Base-by-base conservation (phyloP, 2,888 invertebrate species). In the Chloroclystis v-ata region DNA sequence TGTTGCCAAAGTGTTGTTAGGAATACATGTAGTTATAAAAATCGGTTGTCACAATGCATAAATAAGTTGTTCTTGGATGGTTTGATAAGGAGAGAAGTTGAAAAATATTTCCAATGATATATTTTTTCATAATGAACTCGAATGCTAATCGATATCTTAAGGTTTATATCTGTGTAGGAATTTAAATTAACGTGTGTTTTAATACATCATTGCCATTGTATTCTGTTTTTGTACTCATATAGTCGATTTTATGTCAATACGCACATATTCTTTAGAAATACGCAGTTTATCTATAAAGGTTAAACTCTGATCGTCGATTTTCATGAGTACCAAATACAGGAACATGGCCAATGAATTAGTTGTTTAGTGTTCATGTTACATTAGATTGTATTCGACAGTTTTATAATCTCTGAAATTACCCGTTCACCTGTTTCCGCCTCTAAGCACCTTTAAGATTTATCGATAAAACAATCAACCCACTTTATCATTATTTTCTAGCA, bases 1-100 rank as follows among this genome's bases (percentile, higher is more conserved):
- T 87, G 89, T 89, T 89, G 89, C 89, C 89, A 89, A 89, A 89
- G 78, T 86, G 86, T 87, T 86, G 77, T 86, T 87, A 86, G 82
- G 76, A 72, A 78, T 86, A 80, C 78, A 67, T 78, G 80, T 85
- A 86, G 85, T 80, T 85, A 75, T 83, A 81, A 81, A 76, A 78
- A 82, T 83, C 79, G 86, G 83, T 86, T 86, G 87, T 86, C 86
- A 74, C 83, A 78, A 43, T 82, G 77, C 86, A 83, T 83, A 82
- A 84, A 79, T 84, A 82, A 84, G 82, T 84, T 86, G 82, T 84
- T 85, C 86, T 84, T 81, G 82, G 73, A 78, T 77, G 83, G 82
- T 83, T 82, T 73, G 83, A 79, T 80, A 82, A 80, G 83, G 73
- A 80, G 79, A 80, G 71, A 83, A 81, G 82, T 83, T 84, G 82